Percentiles rank a stretch among this genome's conserved stretches.
Conservation (phyloP, 2,888 invertebrate species). For the Epirrita christyi region DNA sequence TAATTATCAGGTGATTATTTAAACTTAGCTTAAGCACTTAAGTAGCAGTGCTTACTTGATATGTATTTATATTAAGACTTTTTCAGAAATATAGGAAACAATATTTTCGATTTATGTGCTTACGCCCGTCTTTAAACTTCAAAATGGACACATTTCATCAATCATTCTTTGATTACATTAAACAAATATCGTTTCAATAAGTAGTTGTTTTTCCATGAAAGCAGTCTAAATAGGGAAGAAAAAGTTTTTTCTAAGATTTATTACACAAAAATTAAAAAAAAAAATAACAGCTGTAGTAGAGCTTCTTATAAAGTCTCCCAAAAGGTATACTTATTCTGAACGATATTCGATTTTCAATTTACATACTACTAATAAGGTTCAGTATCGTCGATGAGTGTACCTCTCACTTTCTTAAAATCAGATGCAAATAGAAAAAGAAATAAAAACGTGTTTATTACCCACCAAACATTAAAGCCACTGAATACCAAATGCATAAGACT, state of each 20-base stretch:
- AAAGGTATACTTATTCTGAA: slow-evolving; percentile 1
- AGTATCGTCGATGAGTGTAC: slow-evolving; percentile 14
- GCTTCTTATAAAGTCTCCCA: neutral
- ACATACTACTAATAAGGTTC: slow-evolving; percentile 11
- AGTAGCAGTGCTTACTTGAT: slow-evolving; percentile 12
- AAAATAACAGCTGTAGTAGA: too few species aligned
- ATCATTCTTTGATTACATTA: too few species aligned
- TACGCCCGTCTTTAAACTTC: too few species aligned
- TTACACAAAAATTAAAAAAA: too few species aligned
- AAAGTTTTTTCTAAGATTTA: too few species aligned
- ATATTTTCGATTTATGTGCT: too few species aligned
- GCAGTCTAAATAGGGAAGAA: too few species aligned
- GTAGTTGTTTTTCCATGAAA: too few species aligned
- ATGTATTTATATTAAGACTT: slow-evolving; percentile 37
- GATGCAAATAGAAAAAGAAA: slow-evolving; percentile 23
- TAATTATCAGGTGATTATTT: slow-evolving; percentile 23
- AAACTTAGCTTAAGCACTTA: slow-evolving; percentile 31
- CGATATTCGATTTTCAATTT: slow-evolving; percentile 14
- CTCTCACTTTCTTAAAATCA: slow-evolving; percentile 17
- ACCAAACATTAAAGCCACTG: slow-evolving; percentile 47
- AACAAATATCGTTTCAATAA: too few species aligned
- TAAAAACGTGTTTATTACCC: slow-evolving; percentile 37
- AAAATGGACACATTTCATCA: too few species aligned
- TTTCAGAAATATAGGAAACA: slow-evolving; percentile 32
- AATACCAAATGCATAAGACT: slow-evolving; percentile 54